Base-by-base conservation (phyloP, 2,113 vertebrate species). In the Microcebus jonahi region DNA sequence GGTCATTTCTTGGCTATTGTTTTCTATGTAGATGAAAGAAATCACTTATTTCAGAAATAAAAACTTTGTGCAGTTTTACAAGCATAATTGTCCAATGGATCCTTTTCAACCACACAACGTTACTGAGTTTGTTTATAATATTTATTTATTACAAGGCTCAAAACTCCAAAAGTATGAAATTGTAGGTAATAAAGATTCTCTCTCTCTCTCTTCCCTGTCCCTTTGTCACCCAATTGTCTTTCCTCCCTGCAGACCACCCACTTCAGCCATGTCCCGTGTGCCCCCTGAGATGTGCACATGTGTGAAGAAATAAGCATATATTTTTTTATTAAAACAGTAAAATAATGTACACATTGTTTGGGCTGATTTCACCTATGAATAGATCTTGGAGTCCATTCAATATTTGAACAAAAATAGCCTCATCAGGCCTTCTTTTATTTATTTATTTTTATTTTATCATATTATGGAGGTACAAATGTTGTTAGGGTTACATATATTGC, bases 241-340 rank as follows among this genome's bases (percentile, higher is more conserved):
- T 48, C 21, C 20, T 48, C 17, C 15, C n/a, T 36, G 25, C 1
- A 21, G 45, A 25, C 1, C 11, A 29, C 13, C 25, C 14, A 20
- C 6, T 27, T 34, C 13, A 10, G 21, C 27, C 14, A 0, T 2
- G 14, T 9, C 25, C 21, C 15, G n/a, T 27, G 36, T 29, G 6
- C 5, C 5, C 39, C 21, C 36, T 48, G 18, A 45, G 57, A 10
- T 10, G 11, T 34, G 12, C 8, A 1, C 1, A 10, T 6, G 3
- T 34, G 5, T 84, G 14, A 17, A 67, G 18, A 90, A 83, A 48
- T 8, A 68, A n/a, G 39, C 4, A 15, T 15, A 67, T 10, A 6
- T 31, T 7, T 39, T 48, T 48, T 88, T 83, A 34, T 27, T 39
- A 45, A 65, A 71, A 57, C 6, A 45, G 13, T 17, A 25, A 25